phyloP scores from a whole-genome alignment of 2,888 invertebrate genomes.

The Galeopsomyia nigrocyanea region DNA sequence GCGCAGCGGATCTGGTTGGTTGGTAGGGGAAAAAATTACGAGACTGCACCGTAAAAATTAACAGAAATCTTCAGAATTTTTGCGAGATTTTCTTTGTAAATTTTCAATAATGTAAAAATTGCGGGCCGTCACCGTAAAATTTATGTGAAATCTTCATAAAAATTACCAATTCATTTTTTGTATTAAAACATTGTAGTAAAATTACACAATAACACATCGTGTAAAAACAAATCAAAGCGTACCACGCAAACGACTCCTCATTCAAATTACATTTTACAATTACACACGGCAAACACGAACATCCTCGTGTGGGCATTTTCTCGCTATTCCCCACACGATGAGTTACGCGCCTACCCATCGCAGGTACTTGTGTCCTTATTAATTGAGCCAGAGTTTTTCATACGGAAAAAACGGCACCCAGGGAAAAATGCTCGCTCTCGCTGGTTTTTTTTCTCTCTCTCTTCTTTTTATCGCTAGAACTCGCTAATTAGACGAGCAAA shows the following conservation, averaged over 20 bases:
- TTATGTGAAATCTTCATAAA: too few relatives aligned
- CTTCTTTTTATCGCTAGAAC: background rate
- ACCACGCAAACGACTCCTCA: background rate
- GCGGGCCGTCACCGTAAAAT: too few relatives aligned
- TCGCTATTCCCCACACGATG: background rate
- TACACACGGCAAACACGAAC: conserved; percentile 19
- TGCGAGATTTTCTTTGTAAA: too few relatives aligned
- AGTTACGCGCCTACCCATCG: conserved; percentile 9
- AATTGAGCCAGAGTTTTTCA: background rate
- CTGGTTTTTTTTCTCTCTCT: background rate
- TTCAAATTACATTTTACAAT: conserved; percentile 24
- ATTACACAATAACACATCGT: background rate
- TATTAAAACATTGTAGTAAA: background rate
- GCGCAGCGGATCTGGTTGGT: too few relatives aligned
- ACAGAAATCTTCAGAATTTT: too few relatives aligned
- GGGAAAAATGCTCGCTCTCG: background rate
- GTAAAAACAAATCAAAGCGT: conserved; percentile 4
- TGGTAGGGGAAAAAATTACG: too few relatives aligned
- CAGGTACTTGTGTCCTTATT: conserved; percentile 3
- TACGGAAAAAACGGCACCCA: background rate
- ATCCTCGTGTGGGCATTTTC: conserved; percentile 30
- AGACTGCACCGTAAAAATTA: too few relatives aligned
- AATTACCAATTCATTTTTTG: background rate
- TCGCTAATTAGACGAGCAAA: conserved; percentile 17
- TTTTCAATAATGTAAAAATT: too few relatives aligned